A percentile compares a stretch with the other conserved stretches of the same genome.
phyloP scores from a whole-genome alignment of 2,888 invertebrate genomes.

The Drosophila histrio region DNA sequence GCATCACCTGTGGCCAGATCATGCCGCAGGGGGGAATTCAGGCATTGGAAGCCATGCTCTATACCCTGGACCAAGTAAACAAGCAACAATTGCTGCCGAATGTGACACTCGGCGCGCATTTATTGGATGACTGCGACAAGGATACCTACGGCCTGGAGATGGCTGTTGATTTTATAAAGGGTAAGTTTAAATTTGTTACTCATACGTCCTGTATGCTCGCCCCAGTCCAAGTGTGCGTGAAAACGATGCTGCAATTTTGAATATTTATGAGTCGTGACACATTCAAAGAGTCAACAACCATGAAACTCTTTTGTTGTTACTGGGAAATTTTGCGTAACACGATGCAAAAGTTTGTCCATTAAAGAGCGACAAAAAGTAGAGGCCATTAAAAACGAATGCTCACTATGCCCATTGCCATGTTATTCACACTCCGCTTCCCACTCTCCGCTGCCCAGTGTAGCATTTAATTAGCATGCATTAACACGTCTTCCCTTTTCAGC shows the following conservation, averaged over 20 bases:
- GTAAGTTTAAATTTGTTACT: constrained; percentile 85
- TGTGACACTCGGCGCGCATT: constrained; percentile 92
- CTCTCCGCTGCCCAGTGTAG: neutral
- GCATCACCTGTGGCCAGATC: constrained; percentile 94
- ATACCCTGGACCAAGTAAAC: constrained; percentile 93
- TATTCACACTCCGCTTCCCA: neutral
- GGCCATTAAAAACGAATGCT: constrained; percentile 20
- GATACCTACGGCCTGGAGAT: constrained; percentile 98
- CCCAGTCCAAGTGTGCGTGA: neutral
- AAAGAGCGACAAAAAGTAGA: constrained; percentile 10
- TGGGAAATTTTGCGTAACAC: constrained; percentile 14
- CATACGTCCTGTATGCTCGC: neutral
- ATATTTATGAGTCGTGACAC: constrained; percentile 35
- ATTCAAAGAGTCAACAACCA: constrained; percentile 10
- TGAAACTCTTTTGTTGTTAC: constrained; percentile 18
- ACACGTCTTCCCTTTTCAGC: neutral
- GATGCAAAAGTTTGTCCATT: constrained; percentile 20
- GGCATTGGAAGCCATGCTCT: constrained; percentile 96
- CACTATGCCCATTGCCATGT: neutral
- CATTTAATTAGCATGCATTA: constrained; percentile 38
- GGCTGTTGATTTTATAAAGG: constrained; percentile 98
- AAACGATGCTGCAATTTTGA: constrained; percentile 10
- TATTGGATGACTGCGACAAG: constrained; percentile 97
- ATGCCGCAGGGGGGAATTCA: constrained; percentile 97
- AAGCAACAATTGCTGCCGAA: constrained; percentile 89